Percentiles rank a stretch among this genome's conserved stretches.
Evolutionary conservation across 2,113 vertebrate species (phyloP).

Genomic region (Myotis davidii): DNA sequence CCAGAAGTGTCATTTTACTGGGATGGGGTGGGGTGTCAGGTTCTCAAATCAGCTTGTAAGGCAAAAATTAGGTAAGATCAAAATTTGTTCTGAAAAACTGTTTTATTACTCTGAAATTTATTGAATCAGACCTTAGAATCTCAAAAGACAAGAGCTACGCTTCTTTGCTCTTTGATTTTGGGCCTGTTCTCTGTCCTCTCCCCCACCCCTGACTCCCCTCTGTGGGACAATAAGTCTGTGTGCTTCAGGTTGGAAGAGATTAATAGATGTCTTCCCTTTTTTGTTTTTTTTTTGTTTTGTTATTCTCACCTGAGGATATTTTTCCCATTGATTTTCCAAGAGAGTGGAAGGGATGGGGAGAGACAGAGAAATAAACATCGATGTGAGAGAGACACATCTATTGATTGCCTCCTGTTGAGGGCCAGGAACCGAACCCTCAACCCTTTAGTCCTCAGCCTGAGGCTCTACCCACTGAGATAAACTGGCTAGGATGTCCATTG

Average conservation of each 20-base stretch:
- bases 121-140: background rate
- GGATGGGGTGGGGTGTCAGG: background rate
- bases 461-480: too few species aligned
- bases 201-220: background rate
- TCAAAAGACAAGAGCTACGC: background rate
- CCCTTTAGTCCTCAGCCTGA: too few species aligned
- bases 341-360: too few species aligned
- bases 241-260: background rate
- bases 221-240: background rate
- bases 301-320: too few species aligned
- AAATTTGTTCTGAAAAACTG: conserved; percentile 5
- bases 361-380: too few species aligned
- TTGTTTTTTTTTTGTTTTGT: too few species aligned
- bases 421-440: too few species aligned
- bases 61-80: background rate
- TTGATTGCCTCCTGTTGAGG: too few species aligned
- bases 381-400: too few species aligned
- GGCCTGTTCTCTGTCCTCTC: background rate
- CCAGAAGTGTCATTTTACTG: background rate
- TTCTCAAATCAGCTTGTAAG: background rate
- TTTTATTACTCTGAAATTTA: background rate
- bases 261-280: background rate
- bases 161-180: background rate
- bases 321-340: too few species aligned
- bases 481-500: too few species aligned